Evolutionary conservation across 2,113 vertebrate genomes (phyloP).

Genomic region (Dromaius novaehollandiae): DNA sequence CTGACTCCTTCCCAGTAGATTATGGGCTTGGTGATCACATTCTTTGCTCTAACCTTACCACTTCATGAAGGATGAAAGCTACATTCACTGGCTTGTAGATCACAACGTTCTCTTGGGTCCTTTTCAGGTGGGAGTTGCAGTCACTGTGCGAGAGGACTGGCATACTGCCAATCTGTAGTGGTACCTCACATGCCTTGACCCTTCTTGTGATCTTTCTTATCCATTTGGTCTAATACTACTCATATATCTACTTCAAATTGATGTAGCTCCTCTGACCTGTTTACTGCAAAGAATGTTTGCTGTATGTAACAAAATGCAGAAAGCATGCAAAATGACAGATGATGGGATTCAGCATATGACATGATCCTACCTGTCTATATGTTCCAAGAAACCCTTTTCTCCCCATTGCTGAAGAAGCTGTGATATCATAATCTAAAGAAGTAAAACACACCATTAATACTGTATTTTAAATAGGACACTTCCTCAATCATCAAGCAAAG

Average conservation of each 20-base stretch:
- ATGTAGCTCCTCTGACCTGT: neutral
- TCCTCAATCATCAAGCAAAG: neutral
- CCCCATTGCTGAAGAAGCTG: conserved; percentile 91
- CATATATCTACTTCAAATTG: neutral
- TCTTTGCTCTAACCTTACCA: neutral
- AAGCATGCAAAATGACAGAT: neutral
- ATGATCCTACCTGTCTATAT: conserved; percentile 81
- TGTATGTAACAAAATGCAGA: neutral
- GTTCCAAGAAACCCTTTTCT: conserved; percentile 88
- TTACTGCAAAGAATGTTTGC: neutral
- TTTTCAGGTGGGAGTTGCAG: neutral
- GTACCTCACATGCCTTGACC: neutral
- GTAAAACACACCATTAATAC: conserved; percentile 13
- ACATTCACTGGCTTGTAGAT: neutral
- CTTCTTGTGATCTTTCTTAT: neutral
- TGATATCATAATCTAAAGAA: conserved; percentile 84
- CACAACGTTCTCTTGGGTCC: neutral
- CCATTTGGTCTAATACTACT: neutral
- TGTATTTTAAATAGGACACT: neutral
- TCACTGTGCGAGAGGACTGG: neutral
- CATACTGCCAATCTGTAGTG: neutral
- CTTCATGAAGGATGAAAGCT: neutral
- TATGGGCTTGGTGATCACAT: neutral
- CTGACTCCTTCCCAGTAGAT: neutral
- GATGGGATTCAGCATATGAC: neutral